Evolutionary conservation across 2,113 vertebrate species (phyloP), one percentile per base, ranked within the genome.

Genomic region (Progne subis): DNA sequence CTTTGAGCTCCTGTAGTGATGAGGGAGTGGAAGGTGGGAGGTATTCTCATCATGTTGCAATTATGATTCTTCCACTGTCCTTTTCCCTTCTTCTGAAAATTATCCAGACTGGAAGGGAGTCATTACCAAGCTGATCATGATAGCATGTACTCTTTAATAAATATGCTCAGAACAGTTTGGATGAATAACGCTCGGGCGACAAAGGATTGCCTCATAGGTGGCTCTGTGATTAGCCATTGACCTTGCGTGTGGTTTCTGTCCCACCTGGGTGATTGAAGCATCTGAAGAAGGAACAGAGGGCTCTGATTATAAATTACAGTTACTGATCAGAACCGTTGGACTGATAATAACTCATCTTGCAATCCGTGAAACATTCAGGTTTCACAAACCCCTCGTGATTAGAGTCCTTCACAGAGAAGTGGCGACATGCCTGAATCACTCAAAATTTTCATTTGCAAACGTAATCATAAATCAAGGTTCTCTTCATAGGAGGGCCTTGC

Each of bases 251-350:
- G 83, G 76, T 71, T 93, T 78, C 82, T 86, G 79, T 50, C 74
- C 82, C 86, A 86, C 92, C 88, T 34, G 65, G 56, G 20, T 78
- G 76, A 94, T 11, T 90, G 93, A 81, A 92, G 57, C 53, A 39
- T 57, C 82, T 81, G 82, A 95, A 67, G 55, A 87, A 82, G 82
- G 79, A 94, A 77, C 31, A 86, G 85, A 70, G 44, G 68, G 69
- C 92, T 93, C 71, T 95, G 82, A 97, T 95, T 95, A 82, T 78
- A 87, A 94, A 89, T 95, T 77, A 67, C 37, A 26, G 23, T 93
- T 92, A 82, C 80, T 92, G 75, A 95, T 88, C 77, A 46, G 72
- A 88, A 71, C 52, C 12, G 4, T 49, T 68, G 88, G 71, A 34
- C 72, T 80, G 86, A 81, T 92, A 93, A 95, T 88, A 90, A 94